Evolutionary conservation across 2,888 invertebrate species (phyloP).

Genomic region (Tenthredo notha): DNA sequence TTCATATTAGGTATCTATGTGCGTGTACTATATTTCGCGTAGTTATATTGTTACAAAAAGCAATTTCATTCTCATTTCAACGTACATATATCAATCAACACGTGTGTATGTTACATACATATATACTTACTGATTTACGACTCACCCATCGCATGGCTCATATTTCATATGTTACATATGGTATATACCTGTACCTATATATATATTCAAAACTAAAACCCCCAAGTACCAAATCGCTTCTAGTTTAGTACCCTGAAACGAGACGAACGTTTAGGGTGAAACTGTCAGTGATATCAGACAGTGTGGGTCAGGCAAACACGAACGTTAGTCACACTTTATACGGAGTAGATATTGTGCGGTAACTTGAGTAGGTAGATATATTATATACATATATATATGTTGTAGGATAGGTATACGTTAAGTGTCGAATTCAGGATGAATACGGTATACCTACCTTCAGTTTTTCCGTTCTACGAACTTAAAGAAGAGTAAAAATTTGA

Average conservation of each 20-base stretch:
- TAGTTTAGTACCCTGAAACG: neutral
- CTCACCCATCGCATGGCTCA: neutral
- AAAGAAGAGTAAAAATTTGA: neutral
- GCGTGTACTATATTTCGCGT: neutral
- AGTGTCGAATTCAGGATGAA: neutral
- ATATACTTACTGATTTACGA: conserved; percentile 1
- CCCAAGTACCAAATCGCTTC: neutral
- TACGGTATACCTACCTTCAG: neutral
- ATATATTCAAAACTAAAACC: neutral
- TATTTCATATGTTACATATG: conserved; percentile 30
- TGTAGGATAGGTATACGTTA: neutral
- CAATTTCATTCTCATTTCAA: conserved; percentile 15
- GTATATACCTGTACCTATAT: too few relatives aligned
- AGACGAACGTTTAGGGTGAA: conserved; percentile 6
- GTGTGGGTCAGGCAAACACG: conserved; percentile 33
- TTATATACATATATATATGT: neutral
- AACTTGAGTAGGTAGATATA: conserved; percentile 2
- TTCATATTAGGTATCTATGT: neutral
- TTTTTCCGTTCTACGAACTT: neutral
- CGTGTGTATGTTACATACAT: neutral
- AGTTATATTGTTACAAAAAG: neutral
- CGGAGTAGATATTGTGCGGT: neutral
- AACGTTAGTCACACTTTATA: neutral
- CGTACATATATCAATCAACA: neutral
- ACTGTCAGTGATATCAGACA: conserved; percentile 11